Conservation (phyloP, 1,140 invertebrate genomes). For the Vanessa tameamea region DNA sequence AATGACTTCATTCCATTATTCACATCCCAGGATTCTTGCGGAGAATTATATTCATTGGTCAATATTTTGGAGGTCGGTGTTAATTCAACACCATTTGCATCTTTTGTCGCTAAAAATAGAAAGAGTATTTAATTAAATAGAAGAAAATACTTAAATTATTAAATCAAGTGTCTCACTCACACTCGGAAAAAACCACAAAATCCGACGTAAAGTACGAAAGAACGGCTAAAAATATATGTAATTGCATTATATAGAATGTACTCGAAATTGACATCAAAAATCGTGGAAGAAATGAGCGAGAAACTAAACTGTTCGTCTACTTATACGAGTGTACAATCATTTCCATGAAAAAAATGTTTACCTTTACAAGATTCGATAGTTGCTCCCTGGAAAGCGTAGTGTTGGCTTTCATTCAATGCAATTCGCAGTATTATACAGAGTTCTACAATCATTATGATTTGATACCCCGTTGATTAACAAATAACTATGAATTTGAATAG, state of each 20-base stretch:
- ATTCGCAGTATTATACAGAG: conserved; percentile 49
- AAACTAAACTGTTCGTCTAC: not conserved
- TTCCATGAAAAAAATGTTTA: conserved; percentile 49
- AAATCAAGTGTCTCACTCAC: conserved; percentile 6
- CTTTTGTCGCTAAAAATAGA: conserved; percentile 40
- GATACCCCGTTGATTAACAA: not conserved
- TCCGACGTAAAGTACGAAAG: conserved; percentile 18
- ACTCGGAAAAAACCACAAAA: conserved; percentile 20
- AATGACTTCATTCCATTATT: conserved; percentile 48
- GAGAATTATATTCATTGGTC: conserved; percentile 37
- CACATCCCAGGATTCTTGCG: conserved; percentile 35
- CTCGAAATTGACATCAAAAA: conserved; percentile 3
- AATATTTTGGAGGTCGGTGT: conserved; percentile 12
- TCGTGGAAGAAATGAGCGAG: conserved; percentile 13
- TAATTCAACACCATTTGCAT: conserved; percentile 19
- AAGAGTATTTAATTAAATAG: not conserved
- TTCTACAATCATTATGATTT: conserved; percentile 39
- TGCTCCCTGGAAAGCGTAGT: conserved; percentile 37
- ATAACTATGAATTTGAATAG: not conserved
- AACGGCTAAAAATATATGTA: not conserved
- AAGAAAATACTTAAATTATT: not conserved
- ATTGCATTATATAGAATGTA: conserved; percentile 15
- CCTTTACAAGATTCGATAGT: conserved; percentile 38
- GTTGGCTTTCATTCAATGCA: conserved; percentile 44
- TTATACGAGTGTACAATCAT: conserved; percentile 16